Base-by-base conservation (phyloP, 2,888 invertebrate genomes). In the Drosophila nigritarsus region DNA sequence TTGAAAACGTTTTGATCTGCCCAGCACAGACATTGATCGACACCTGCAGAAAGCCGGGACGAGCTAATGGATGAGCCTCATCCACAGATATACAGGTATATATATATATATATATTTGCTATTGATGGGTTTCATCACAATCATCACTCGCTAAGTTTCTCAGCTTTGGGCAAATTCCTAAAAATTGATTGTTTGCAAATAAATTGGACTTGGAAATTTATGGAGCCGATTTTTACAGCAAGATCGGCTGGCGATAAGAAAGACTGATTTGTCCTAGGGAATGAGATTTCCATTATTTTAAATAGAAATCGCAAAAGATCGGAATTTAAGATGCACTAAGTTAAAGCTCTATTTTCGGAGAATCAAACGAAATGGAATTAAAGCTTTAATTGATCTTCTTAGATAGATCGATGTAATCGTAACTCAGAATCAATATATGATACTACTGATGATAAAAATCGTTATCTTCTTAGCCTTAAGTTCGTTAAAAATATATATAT, bases 1-100 rank as follows among this genome's bases (percentile, higher is more conserved):
- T 80, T 80, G 65, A 63, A 75, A 63, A 56, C 76, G 64, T 58
- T 61, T 80, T 70, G 58, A 64, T 65, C 45, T 67, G 42, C 30
- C 36, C 38, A 34, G 13, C 51, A 51, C 65, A n/a, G 18, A 60
- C 49, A 62, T 36, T 65, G 50, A 58, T 51, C 62, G 49, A 62
- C 79, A 76, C 68, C 50, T 78, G 59, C 65, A 27, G 38, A 55
- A 36, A 54, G n/a, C 11, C 13, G 9, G 18, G 36, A 32, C 53
- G 15, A 27, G 53, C 24, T 38, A 65, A 65, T 48, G 45, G 30
- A 65, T 65, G 15, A 50, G 27, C n/a, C 40, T 15, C 24, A 34
- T 27, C 27, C 27, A 30, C 40, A 56, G 20, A n/a, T 50, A 32
- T 32, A 32, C 9, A n/a, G 56, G 42, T 32, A 55, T 20, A 45